These are phyloP conservation scores for Tenebrosternarchus preto DNA, from an alignment of 2,113 vertebrate species.

Conservation along the genomic window DNA sequence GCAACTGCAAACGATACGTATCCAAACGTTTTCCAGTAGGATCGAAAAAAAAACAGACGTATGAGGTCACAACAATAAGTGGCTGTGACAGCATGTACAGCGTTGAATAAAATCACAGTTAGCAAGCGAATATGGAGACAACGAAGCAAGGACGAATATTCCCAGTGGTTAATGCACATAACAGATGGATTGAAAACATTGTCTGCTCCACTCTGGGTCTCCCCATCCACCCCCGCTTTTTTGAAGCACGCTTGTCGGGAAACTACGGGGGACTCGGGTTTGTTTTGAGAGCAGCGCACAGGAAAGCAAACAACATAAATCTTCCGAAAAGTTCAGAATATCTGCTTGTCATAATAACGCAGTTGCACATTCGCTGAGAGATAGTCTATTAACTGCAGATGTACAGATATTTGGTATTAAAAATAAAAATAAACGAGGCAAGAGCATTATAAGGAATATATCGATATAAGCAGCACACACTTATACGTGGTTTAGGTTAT, in stretches of 20 bases:
- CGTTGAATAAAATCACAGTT: too few relatives aligned
- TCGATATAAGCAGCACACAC: constrained; percentile 30
- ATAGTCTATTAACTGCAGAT: constrained; percentile 74
- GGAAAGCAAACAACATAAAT: constrained; percentile 78
- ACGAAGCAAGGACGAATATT: constrained; percentile 46
- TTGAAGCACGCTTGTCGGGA: constrained; percentile 24
- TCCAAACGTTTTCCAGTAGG: too few relatives aligned
- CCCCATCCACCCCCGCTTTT: constrained; percentile 62
- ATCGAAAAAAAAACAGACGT: too few relatives aligned
- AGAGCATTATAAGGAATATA: not conserved
- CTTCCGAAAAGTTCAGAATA: constrained; percentile 73
- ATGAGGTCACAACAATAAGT: too few relatives aligned
- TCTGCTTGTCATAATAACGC: constrained; percentile 74
- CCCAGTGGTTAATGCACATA: constrained; percentile 65
- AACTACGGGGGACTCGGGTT: constrained; percentile 60
- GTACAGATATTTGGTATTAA: constrained; percentile 74
- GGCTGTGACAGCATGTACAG: too few relatives aligned
- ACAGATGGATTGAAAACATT: constrained; percentile 71
- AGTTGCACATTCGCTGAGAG: constrained; percentile 44
- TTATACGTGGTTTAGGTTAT: too few relatives aligned
- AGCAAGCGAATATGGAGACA: constrained; percentile 24
- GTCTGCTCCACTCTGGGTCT: constrained; percentile 51
- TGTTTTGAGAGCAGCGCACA: constrained; percentile 68
- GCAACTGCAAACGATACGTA: too few relatives aligned
- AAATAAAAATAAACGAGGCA: constrained; percentile 67